Conservation (phyloP, 2,888 invertebrate species). For the Torymus aiolomorphi region DNA sequence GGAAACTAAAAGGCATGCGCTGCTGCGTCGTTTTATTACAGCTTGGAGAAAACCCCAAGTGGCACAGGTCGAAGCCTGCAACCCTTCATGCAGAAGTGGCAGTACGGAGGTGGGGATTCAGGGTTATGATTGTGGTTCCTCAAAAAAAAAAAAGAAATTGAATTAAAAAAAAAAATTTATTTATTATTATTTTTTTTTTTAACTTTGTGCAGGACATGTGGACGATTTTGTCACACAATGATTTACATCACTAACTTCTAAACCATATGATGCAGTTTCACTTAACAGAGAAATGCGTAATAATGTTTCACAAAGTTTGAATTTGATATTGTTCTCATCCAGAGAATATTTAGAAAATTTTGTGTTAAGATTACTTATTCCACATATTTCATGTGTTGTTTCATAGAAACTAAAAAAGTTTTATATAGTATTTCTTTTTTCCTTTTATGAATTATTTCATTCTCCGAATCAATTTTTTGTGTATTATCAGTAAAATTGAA, state of each 20-base stretch:
- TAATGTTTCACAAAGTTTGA: constrained; percentile 72
- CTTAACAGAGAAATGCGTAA: constrained; percentile 73
- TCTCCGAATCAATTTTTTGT: constrained; percentile 58
- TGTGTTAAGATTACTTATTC: constrained; percentile 70
- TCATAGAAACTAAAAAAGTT: constrained; percentile 75
- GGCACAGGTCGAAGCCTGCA: too few relatives aligned
- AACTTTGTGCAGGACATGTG: too few relatives aligned
- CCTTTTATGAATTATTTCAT: constrained; percentile 58
- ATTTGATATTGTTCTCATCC: constrained; percentile 69
- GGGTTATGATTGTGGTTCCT: too few relatives aligned
- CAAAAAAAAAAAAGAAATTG: too few relatives aligned
- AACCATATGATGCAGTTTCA: constrained; percentile 71
- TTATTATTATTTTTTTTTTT: constrained; percentile 29
- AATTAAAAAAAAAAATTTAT: constrained; percentile 52
- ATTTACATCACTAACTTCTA: constrained; percentile 69
- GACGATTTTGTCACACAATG: too few relatives aligned
- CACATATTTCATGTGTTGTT: constrained; percentile 68
- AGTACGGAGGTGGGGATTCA: too few relatives aligned
- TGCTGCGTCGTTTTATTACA: too few relatives aligned
- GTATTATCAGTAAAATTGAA: constrained; percentile 61
- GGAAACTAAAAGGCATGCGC: too few relatives aligned
- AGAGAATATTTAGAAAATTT: constrained; percentile 72
- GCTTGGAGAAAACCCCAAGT: too few relatives aligned
- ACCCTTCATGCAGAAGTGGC: too few relatives aligned
- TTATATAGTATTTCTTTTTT: constrained; percentile 63